These are phyloP conservation scores for Amblyopsis hoosieri DNA, from an alignment of 2,797 vertebrate genomes.

Conservation along the genomic window DNA sequence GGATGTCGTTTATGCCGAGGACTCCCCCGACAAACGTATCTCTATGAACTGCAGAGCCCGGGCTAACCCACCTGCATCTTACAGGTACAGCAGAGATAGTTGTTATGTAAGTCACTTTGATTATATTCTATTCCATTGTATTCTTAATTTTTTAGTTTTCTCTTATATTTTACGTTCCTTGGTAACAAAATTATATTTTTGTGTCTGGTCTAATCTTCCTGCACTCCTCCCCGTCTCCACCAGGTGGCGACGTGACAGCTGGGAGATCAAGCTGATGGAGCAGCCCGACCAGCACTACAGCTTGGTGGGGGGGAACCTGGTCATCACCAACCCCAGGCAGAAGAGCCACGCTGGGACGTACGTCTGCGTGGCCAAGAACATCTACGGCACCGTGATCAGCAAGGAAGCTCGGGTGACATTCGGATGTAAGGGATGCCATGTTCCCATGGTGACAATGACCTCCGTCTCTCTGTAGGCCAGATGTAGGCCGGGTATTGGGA, in stretches of 20 bases:
- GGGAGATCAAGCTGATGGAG: constrained; percentile 92
- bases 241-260: constrained; percentile 94
- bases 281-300: constrained; percentile 90
- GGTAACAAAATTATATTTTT: not conserved
- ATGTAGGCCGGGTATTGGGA: no score
- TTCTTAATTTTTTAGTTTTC: not conserved
- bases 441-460: not conserved
- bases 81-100: constrained; percentile 79
- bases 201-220: not conserved
- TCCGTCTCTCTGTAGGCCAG: no score
- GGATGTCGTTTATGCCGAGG: constrained; percentile 93
- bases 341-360: constrained; percentile 91
- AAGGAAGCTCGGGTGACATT: constrained; percentile 93
- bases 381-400: constrained; percentile 93
- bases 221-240: not conserved
- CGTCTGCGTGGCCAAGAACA: constrained; percentile 88
- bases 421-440: constrained; percentile 85
- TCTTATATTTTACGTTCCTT: not conserved
- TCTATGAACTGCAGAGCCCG: constrained; percentile 96
- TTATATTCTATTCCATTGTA: not conserved
- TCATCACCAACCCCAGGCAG: constrained; percentile 92
- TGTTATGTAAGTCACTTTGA: no score
- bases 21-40: constrained; percentile 91
- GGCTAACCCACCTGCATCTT: constrained; percentile 88
- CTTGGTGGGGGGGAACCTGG: constrained; percentile 93